phyloP scores from a whole-genome alignment of 2,888 invertebrate species.

The Mimas tiliae region DNA sequence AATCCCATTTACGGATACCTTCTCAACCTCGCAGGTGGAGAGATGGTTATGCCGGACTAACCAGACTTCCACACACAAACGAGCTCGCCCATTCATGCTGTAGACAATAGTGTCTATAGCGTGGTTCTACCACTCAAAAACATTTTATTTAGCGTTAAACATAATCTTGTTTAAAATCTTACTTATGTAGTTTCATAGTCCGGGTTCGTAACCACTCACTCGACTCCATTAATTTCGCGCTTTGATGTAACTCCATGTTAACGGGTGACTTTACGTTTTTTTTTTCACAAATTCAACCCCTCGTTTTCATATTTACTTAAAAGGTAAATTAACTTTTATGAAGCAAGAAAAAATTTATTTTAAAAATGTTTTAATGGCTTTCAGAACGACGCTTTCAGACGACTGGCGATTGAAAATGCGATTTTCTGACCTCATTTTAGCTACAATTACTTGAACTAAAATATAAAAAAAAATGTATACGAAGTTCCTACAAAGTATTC shows the following conservation, averaged over 20 bases:
- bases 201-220: slow-evolving; percentile 27
- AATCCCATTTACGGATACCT: too few relatives aligned
- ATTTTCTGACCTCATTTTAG: neutral
- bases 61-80: too few relatives aligned
- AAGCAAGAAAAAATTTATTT: slow-evolving; percentile 26
- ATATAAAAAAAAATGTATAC: too few relatives aligned
- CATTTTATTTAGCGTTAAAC: too few relatives aligned
- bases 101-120: too few relatives aligned
- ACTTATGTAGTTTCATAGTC: slow-evolving; percentile 29
- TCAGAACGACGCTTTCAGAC: neutral
- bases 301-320: slow-evolving; percentile 36
- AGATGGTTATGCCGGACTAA: too few relatives aligned
- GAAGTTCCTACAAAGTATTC: too few relatives aligned
- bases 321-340: slow-evolving; percentile 37
- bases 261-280: slow-evolving; percentile 59
- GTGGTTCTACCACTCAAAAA: too few relatives aligned
- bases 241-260: slow-evolving; percentile 53
- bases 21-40: too few relatives aligned
- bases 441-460: too few relatives aligned
- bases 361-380: slow-evolving; percentile 8
- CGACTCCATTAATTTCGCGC: slow-evolving; percentile 51
- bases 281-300: slow-evolving; percentile 35
- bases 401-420: neutral
- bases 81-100: too few relatives aligned
- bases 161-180: slow-evolving; percentile 25